These are phyloP conservation scores for Poeciliopsis occidentalis DNA, from an alignment of 2,113 vertebrate genomes.

Conservation along the genomic window DNA sequence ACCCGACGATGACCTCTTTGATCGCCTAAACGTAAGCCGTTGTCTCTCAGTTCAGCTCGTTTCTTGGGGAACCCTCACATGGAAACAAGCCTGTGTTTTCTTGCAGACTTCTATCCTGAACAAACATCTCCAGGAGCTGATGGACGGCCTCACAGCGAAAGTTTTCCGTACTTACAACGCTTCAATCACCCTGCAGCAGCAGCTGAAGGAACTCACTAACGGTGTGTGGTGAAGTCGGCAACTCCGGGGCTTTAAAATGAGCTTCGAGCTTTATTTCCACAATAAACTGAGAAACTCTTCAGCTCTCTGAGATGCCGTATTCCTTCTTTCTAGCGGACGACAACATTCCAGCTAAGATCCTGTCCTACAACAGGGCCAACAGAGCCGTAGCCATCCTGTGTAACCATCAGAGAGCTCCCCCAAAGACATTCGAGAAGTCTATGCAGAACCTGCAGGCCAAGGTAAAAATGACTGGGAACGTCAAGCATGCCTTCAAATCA, in stretches of 20 bases:
- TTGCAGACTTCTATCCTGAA: slow-evolving; percentile 94
- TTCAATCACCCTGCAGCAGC: slow-evolving; percentile 97
- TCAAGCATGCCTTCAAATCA: too few species aligned
- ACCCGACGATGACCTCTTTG: slow-evolving; percentile 96
- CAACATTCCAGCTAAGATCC: slow-evolving; percentile 94
- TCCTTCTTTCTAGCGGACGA: slow-evolving; percentile 84
- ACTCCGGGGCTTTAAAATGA: background rate
- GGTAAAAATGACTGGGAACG: slow-evolving; percentile 68
- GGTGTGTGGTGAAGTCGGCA: slow-evolving; percentile 72
- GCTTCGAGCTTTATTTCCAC: background rate
- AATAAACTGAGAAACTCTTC: background rate
- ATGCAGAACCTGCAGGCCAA: slow-evolving; percentile 97
- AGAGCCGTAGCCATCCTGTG: slow-evolving; percentile 97
- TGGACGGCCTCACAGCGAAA: slow-evolving; percentile 98
- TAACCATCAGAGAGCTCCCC: slow-evolving; percentile 98
- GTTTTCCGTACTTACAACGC: slow-evolving; percentile 99
- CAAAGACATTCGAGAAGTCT: slow-evolving; percentile 98
- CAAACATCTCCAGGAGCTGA: slow-evolving; percentile 98
- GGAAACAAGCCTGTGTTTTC: background rate
- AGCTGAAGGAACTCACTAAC: slow-evolving; percentile 92
- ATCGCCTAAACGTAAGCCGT: slow-evolving; percentile 92
- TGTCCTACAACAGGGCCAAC: slow-evolving; percentile 98
- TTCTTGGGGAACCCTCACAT: background rate
- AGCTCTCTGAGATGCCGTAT: background rate
- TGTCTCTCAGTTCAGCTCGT: background rate